Evolutionary conservation across 2,797 vertebrate species (phyloP).

Genomic region (Darevskia mixta): DNA sequence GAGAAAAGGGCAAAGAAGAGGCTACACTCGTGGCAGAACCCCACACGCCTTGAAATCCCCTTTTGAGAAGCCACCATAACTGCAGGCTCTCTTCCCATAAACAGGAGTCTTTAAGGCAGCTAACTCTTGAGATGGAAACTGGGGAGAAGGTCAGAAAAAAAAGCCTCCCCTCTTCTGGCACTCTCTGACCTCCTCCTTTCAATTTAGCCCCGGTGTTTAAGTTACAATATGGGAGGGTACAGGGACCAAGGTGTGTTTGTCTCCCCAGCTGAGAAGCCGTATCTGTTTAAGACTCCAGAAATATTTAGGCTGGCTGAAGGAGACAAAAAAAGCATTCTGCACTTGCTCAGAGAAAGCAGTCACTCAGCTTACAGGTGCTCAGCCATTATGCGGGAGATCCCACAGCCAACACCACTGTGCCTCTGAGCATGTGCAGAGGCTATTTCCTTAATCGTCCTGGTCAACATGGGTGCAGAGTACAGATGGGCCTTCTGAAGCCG

Average conservation of each 20-base stretch:
- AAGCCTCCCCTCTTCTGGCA: neutral
- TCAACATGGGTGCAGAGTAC: neutral
- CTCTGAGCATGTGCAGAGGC: neutral
- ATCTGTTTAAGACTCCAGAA: neutral
- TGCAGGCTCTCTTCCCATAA: neutral
- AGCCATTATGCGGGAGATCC: neutral
- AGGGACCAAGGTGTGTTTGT: neutral
- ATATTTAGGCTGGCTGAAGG: neutral
- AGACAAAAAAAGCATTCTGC: neutral
- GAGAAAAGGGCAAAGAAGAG: constrained; percentile 18
- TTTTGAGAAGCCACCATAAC: neutral
- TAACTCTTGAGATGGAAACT: neutral
- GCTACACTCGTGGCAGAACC: neutral
- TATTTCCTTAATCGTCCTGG: neutral
- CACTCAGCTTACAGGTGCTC: neutral
- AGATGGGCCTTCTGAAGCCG: neutral
- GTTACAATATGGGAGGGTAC: neutral
- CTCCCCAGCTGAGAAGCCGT: neutral
- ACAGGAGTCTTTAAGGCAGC: neutral
- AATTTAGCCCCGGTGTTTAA: neutral
- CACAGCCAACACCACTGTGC: too few species aligned
- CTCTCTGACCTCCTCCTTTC: too few species aligned
- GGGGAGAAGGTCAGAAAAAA: neutral
- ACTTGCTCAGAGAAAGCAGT: neutral
- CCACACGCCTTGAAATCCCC: neutral